Conservation (phyloP, 2,888 invertebrate species). For the Sinopyrophorus schimmeli region DNA sequence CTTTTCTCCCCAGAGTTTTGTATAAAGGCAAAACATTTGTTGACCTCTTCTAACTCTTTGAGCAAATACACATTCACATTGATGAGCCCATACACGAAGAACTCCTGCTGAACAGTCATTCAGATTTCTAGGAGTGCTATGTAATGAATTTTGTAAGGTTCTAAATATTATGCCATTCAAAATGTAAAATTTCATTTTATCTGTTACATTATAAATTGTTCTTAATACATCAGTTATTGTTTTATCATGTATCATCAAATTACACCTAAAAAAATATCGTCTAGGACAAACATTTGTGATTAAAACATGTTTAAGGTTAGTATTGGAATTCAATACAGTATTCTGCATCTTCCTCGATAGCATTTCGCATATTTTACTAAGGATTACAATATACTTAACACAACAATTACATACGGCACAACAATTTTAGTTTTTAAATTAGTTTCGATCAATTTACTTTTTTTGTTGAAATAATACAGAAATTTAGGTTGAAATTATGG, state of each 20-base stretch:
- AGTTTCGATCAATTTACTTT: too few relatives aligned
- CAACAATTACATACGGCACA: too few relatives aligned
- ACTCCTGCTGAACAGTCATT: conserved; percentile 58
- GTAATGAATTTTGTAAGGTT: conserved; percentile 23
- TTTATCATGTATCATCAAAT: conserved; percentile 40
- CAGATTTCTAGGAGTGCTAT: conserved; percentile 43
- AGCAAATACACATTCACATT: conserved; percentile 62
- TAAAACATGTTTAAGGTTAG: conserved; percentile 48
- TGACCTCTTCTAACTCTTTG: conserved; percentile 66
- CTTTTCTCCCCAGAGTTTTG: conserved; percentile 65
- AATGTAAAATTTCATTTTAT: conserved; percentile 20
- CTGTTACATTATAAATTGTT: conserved; percentile 18
- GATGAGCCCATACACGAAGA: conserved; percentile 59
- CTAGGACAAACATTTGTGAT: conserved; percentile 30
- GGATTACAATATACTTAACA: too few relatives aligned
- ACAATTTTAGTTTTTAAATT: too few relatives aligned
- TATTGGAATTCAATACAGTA: conserved; percentile 34
- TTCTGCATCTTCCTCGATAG: conserved; percentile 31
- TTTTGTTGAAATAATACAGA: too few relatives aligned
- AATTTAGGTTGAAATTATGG: too few relatives aligned
- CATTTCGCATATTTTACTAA: conserved; percentile 18
- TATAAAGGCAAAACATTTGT: conserved; percentile 66
- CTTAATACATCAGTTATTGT: conserved; percentile 34
- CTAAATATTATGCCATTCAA: conserved; percentile 12
- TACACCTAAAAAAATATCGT: conserved; percentile 34